Evolutionary conservation across 2,113 vertebrate species (phyloP).

Genomic region (Spheniscus mendiculus): DNA sequence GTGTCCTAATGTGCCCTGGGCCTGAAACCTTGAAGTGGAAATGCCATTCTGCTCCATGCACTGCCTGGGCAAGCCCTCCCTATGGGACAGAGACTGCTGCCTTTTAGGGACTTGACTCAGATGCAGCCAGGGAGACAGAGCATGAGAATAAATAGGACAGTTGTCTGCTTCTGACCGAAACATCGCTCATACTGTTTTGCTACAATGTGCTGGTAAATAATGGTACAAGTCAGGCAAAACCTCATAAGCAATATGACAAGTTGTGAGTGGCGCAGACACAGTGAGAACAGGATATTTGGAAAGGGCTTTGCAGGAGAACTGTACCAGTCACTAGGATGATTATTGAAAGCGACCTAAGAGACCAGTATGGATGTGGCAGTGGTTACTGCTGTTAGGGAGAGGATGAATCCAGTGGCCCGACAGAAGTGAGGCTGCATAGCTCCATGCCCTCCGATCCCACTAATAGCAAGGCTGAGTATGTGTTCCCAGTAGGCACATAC

Average conservation of each 20-base stretch:
- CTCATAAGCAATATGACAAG: neutral
- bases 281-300: neutral
- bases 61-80: neutral
- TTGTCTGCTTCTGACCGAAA: neutral
- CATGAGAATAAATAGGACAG: neutral
- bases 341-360: neutral
- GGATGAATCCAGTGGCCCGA: neutral
- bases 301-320: accelerated
- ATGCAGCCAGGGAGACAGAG: neutral
- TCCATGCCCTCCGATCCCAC: neutral
- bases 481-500: neutral
- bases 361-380: neutral
- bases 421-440: neutral
- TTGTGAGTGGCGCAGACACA: neutral
- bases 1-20: neutral
- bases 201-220: neutral
- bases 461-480: neutral
- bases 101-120: neutral
- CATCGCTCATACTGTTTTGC: neutral
- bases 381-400: neutral
- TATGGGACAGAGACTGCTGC: neutral
- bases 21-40: neutral
- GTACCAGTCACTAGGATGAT: neutral
- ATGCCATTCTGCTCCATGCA: neutral
- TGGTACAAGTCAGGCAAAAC: neutral